Evolutionary conservation across 1,140 invertebrate species (phyloP).

Genomic region (Cydia amplana): DNA sequence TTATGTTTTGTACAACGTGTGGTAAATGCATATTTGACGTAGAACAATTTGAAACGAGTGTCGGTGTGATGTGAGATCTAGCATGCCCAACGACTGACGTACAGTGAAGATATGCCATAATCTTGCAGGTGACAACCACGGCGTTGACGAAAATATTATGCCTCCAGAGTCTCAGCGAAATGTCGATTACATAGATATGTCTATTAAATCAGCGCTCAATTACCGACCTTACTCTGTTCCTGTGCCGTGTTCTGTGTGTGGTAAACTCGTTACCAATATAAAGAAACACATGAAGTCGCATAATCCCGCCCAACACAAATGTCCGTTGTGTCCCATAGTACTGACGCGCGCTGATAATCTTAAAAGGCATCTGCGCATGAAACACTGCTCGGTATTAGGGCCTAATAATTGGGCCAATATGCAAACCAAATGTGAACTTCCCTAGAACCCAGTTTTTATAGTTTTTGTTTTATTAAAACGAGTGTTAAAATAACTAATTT

Average conservation of each 20-base stretch:
- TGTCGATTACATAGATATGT: constrained; percentile 65
- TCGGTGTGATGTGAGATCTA: constrained; percentile 33
- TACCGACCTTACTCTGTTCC: constrained; percentile 57
- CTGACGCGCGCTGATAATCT: constrained; percentile 86
- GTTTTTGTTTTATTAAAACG: not conserved
- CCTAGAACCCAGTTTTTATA: not conserved
- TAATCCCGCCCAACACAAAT: constrained; percentile 84
- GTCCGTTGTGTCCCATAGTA: constrained; percentile 83
- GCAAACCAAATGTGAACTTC: constrained; percentile 58
- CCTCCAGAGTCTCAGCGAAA: constrained; percentile 63
- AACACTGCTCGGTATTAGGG: constrained; percentile 80
- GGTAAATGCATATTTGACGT: constrained; percentile 10
- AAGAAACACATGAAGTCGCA: constrained; percentile 87
- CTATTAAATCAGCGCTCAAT: constrained; percentile 60
- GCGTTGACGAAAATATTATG: constrained; percentile 71
- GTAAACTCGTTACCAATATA: constrained; percentile 86
- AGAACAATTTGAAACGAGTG: constrained; percentile 25
- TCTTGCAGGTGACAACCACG: constrained; percentile 74
- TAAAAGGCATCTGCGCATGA: constrained; percentile 85
- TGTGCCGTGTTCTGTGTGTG: constrained; percentile 82
- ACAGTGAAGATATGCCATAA: constrained; percentile 52
- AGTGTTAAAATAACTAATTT: not conserved
- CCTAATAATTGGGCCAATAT: constrained; percentile 65
- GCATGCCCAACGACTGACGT: constrained; percentile 44
- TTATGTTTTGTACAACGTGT: constrained; percentile 18